These are phyloP conservation scores for Octodon degus DNA, from an alignment of 2,113 vertebrate genomes.

Conservation along the genomic window DNA sequence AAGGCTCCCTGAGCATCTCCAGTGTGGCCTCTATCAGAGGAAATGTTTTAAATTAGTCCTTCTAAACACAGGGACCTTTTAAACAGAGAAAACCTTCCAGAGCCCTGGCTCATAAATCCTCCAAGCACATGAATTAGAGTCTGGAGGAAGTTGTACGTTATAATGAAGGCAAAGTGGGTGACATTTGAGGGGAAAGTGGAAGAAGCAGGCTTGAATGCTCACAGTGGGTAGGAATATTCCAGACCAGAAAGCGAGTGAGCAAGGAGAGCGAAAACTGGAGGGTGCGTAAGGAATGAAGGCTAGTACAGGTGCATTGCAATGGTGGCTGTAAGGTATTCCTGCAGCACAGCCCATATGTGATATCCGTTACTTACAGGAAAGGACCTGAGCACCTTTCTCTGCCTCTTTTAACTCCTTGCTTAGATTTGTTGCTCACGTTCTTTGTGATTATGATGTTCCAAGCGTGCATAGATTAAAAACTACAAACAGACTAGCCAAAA, in stretches of 20 bases:
- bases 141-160: not conserved
- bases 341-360: not conserved
- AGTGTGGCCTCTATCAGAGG: conserved; percentile 26
- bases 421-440: not conserved
- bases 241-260: not conserved
- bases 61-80: conserved; percentile 56
- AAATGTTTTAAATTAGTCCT: conserved; percentile 47
- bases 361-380: not conserved
- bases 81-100: conserved; percentile 44
- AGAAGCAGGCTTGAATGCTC: not conserved
- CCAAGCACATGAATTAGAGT: not conserved
- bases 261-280: not conserved
- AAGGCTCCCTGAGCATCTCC: not conserved
- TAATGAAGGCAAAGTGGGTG: conserved; percentile 13
- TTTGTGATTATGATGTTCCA: not conserved
- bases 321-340: not conserved
- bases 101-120: conserved; percentile 19
- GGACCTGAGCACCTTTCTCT: not conserved
- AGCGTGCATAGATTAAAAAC: not conserved
- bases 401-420: not conserved
- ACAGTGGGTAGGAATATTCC: not conserved
- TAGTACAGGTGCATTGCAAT: not conserved
- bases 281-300: not conserved
- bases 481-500: conserved; percentile 2
- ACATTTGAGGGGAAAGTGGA: conserved; percentile 17